A percentile compares a stretch with the other conserved stretches of the same genome.
Conservation (phyloP, 1,140 invertebrate genomes). For the Condylostylus longicornis region DNA sequence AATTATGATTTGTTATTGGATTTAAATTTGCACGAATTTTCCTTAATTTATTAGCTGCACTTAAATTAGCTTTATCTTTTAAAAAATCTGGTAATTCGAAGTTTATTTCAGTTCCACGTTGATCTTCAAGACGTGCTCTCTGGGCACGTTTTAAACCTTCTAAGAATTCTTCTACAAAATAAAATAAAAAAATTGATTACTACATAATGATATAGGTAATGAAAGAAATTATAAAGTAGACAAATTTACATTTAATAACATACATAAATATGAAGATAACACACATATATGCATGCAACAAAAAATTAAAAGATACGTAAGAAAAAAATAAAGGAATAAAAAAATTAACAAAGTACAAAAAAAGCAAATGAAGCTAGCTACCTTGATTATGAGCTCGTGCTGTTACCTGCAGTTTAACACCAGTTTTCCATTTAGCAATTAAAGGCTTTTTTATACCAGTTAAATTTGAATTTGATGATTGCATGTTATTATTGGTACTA, state of each 20-base stretch:
- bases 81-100: slow-evolving; percentile 67
- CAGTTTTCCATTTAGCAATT: slow-evolving; percentile 53
- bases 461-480: not conserved
- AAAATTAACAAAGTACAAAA: not conserved
- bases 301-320: no score
- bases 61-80: slow-evolving; percentile 40
- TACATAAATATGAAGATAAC: no score
- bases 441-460: slow-evolving; percentile 37
- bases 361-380: slow-evolving; percentile 16
- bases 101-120: slow-evolving; percentile 66
- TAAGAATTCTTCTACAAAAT: slow-evolving; percentile 41
- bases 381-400: slow-evolving; percentile 52
- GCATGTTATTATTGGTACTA: slow-evolving; percentile 6
- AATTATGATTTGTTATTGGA: slow-evolving; percentile 15
- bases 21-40: slow-evolving; percentile 22
- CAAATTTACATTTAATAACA: no score
- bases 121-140: slow-evolving; percentile 58
- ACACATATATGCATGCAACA: no score
- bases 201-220: no score
- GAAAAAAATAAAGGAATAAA: no score
- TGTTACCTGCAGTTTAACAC: slow-evolving; percentile 48
- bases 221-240: no score
- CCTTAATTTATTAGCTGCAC: slow-evolving; percentile 19
- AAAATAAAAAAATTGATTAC: not conserved
- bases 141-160: slow-evolving; percentile 64